Evolutionary conservation across 2,797 vertebrate genomes (phyloP).

Genomic region (Alfaro cultratus): DNA sequence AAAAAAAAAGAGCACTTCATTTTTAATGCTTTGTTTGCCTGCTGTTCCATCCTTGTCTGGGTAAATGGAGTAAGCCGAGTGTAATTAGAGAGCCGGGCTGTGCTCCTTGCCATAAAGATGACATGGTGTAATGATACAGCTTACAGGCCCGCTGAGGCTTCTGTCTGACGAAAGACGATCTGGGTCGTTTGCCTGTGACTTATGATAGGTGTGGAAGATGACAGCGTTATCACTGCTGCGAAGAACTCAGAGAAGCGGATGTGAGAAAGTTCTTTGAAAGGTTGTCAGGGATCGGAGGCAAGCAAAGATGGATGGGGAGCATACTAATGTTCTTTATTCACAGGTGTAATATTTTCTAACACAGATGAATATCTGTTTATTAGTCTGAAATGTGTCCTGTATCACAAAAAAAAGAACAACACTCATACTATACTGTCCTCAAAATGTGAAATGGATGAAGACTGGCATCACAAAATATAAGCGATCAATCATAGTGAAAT

Average conservation of each 20-base stretch:
- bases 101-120: constrained; percentile 78
- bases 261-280: constrained; percentile 46
- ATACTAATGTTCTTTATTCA: constrained; percentile 47
- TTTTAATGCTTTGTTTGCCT: constrained; percentile 78
- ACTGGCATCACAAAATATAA: not conserved
- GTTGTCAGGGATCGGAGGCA: constrained; percentile 56
- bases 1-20: constrained; percentile 54
- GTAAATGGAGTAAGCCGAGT: constrained; percentile 79
- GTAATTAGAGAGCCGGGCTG: constrained; percentile 78
- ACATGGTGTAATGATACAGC: constrained; percentile 81
- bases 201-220: constrained; percentile 75
- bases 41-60: constrained; percentile 71
- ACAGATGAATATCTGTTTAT: not conserved
- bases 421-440: not conserved
- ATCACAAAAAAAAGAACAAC: not conserved
- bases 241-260: constrained; percentile 56
- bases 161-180: constrained; percentile 69
- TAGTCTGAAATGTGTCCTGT: not conserved
- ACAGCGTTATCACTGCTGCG: constrained; percentile 71
- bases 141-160: constrained; percentile 77
- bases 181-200: constrained; percentile 77
- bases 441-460: not conserved
- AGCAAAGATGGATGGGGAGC: constrained; percentile 44
- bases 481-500: not conserved
- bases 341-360: constrained; percentile 18